A percentile compares a stretch with the other conserved stretches of the same genome.
phyloP scores from a whole-genome alignment of 2,113 vertebrate species.

The Phainopepla nitens region DNA sequence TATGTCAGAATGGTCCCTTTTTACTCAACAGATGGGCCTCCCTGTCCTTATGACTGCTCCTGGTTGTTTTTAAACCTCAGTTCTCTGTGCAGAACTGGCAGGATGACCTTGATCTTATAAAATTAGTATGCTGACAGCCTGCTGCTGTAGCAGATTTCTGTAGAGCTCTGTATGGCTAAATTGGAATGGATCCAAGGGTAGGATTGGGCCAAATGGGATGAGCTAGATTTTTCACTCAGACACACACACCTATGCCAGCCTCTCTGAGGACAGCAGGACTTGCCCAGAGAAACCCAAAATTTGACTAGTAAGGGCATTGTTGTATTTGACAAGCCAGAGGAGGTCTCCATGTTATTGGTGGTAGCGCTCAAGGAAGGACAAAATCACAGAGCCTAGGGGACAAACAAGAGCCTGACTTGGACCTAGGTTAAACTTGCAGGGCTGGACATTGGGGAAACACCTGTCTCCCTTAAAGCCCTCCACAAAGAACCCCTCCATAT shows the following conservation, averaged over 20 bases:
- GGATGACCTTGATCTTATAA: conserved; percentile 1
- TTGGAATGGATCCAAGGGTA: neutral
- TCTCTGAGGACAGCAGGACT: neutral
- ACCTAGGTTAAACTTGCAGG: neutral
- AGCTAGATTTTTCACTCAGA: neutral
- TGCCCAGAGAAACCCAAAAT: neutral
- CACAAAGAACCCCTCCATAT: neutral
- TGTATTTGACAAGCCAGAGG: neutral
- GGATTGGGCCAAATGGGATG: conserved; percentile 3
- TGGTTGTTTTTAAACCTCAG: conserved; percentile 12
- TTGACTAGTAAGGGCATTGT: neutral
- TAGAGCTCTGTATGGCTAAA: neutral
- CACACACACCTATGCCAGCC: neutral
- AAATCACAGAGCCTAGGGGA: neutral
- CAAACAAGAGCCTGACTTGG: neutral
- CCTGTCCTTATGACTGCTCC: neutral
- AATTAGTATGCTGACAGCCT: neutral
- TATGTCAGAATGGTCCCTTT: neutral
- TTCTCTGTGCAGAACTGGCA: neutral
- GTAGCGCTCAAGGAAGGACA: neutral
- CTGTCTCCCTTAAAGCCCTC: neutral
- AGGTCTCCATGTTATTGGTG: neutral
- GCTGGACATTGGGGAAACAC: neutral
- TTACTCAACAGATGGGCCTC: neutral
- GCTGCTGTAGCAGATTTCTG: conserved; percentile 17